Evolutionary conservation across 2,113 vertebrate species (phyloP).

Genomic region (Microtus montanus): DNA sequence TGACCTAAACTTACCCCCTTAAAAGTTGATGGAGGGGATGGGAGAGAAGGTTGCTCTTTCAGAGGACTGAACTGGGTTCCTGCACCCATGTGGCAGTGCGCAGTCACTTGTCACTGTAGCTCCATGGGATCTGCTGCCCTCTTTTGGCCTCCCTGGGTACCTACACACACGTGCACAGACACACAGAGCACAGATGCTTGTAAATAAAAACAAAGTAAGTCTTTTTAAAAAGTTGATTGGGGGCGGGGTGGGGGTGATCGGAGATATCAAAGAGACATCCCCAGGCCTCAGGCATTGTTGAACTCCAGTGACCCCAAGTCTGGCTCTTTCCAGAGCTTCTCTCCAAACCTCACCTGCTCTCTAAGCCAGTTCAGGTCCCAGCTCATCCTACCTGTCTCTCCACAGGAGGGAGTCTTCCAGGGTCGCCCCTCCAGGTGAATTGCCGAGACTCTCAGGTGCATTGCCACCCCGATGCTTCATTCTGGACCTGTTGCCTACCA

Average conservation of each 20-base stretch:
- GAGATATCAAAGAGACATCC: too few species aligned
- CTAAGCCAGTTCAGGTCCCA: accelerated
- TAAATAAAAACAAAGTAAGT: not conserved
- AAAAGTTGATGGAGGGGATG: not conserved
- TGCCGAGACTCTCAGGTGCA: accelerated
- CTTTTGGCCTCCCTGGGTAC: not conserved
- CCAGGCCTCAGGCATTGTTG: not conserved
- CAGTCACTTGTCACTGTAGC: not conserved
- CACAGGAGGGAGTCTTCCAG: accelerated
- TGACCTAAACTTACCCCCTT: not conserved
- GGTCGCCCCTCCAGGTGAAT: accelerated
- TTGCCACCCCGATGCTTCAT: accelerated
- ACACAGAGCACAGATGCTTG: not conserved
- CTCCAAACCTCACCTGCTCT: not conserved
- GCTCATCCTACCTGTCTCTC: accelerated
- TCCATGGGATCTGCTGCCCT: not conserved
- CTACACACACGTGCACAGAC: too few species aligned
- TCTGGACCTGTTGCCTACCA: accelerated
- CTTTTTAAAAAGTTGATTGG: not conserved
- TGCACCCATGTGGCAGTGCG: too few species aligned
- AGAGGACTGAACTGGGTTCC: not conserved
- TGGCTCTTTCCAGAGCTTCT: not conserved
- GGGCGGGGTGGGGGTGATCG: not conserved
- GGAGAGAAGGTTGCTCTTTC: not conserved
- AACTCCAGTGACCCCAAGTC: not conserved